Evolutionary conservation across 2,113 vertebrate genomes (phyloP).

Genomic region (Argyrosomus japonicus): DNA sequence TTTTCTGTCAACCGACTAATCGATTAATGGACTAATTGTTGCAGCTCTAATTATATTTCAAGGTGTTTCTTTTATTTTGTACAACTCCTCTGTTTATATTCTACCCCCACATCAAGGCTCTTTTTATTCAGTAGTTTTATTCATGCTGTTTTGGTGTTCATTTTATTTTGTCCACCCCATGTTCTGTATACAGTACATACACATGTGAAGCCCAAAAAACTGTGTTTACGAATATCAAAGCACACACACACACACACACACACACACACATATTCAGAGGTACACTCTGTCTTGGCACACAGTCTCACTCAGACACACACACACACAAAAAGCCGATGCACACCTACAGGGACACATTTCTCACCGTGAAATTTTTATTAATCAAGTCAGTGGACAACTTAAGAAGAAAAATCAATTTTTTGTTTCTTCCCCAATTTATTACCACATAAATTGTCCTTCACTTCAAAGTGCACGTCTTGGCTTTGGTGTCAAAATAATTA

Average conservation of each 20-base stretch:
- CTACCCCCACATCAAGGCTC: background rate
- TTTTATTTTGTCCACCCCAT: background rate
- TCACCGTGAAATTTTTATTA: conserved; percentile 84
- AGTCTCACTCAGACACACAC: conserved; percentile 16
- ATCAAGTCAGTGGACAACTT: conserved; percentile 82
- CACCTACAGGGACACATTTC: conserved; percentile 74
- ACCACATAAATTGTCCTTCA: conserved; percentile 78
- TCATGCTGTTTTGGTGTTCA: background rate
- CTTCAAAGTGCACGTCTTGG: conserved; percentile 58
- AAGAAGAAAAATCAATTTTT: conserved; percentile 82
- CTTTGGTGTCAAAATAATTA: conserved; percentile 74
- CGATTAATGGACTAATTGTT: background rate
- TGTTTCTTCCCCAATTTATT: conserved; percentile 80
- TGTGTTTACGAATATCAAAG: conserved; percentile 1
- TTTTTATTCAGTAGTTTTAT: background rate
- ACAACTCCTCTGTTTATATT: background rate
- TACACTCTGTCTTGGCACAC: conserved; percentile 11
- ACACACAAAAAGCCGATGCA: conserved; percentile 37
- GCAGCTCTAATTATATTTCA: background rate
- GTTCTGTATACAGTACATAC: background rate
- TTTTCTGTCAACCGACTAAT: background rate
- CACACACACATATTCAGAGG: conserved; percentile 14
- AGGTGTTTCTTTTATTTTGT: conserved; percentile 14
- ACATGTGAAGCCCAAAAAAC: background rate
- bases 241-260: conserved; percentile 9